These are phyloP conservation scores for Drosophila setifemur DNA, from an alignment of 1,140 invertebrate genomes.

Conservation along the genomic window DNA sequence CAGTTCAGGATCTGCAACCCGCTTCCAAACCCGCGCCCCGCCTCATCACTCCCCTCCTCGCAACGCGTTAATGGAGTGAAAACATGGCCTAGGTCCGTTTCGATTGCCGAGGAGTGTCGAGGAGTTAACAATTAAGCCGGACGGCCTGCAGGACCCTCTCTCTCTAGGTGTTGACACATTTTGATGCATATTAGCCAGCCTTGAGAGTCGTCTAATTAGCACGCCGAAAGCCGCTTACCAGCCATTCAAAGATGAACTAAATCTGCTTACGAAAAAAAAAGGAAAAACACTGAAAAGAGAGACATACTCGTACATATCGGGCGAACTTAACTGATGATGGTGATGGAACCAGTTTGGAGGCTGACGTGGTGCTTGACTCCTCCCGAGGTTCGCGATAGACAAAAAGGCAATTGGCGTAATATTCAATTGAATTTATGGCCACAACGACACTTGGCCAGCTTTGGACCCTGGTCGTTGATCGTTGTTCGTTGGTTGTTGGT, in stretches of 20 bases:
- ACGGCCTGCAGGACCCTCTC: not conserved
- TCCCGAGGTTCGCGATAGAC: constrained; percentile 68
- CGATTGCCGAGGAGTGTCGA: constrained; percentile 18
- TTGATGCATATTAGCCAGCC: constrained; percentile 72
- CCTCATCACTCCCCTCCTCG: too few species aligned
- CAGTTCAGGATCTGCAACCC: constrained; percentile 35
- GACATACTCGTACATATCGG: constrained; percentile 2
- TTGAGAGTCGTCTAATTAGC: constrained; percentile 75
- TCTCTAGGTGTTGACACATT: constrained; percentile 76
- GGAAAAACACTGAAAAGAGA: constrained; percentile 1
- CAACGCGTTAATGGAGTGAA: constrained; percentile 71
- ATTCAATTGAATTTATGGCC: constrained; percentile 82
- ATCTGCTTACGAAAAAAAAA: constrained; percentile 55
- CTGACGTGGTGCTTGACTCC: constrained; percentile 35
- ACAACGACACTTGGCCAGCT: constrained; percentile 75
- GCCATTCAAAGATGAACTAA: constrained; percentile 60
- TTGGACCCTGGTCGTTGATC: constrained; percentile 17
- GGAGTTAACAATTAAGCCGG: constrained; percentile 73
- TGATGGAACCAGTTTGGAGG: constrained; percentile 50
- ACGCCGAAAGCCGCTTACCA: constrained; percentile 69
- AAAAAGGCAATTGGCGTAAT: constrained; percentile 82
- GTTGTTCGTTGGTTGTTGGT: constrained; percentile 18
- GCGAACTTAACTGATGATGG: not conserved
- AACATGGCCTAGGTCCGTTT: constrained; percentile 44
- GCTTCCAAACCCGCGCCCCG: not conserved